Evolutionary conservation across 2,113 vertebrate species (phyloP).

Genomic region (Hippocampus barbouri): DNA sequence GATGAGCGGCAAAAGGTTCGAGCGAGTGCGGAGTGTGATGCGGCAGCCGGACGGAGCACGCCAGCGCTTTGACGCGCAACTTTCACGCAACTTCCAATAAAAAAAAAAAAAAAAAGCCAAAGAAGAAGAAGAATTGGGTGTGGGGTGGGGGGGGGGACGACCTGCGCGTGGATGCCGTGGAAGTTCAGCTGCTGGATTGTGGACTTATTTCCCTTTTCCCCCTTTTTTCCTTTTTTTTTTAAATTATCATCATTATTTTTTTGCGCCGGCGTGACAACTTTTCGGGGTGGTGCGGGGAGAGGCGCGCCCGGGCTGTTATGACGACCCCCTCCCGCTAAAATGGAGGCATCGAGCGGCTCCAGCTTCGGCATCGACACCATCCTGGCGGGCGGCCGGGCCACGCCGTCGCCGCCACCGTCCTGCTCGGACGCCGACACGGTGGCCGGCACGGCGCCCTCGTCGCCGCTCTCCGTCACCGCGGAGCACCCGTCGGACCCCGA

Average conservation of each 20-base stretch:
- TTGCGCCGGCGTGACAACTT: background rate
- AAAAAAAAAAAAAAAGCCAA: background rate
- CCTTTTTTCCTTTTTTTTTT: background rate
- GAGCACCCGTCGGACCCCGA: conserved; percentile 78
- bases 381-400: conserved; percentile 84
- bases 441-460: conserved; percentile 88
- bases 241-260: conserved; percentile 6
- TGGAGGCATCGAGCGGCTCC: conserved; percentile 93
- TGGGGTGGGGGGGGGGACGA: background rate
- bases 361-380: conserved; percentile 99
- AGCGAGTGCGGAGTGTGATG: conserved; percentile 79
- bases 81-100: background rate
- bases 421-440: conserved; percentile 96
- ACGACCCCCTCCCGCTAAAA: conserved; percentile 76
- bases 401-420: conserved; percentile 76
- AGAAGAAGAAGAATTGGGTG: background rate
- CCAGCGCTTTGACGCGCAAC: background rate
- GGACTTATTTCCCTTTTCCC: background rate
- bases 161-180: background rate
- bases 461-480: conserved; percentile 93
- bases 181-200: background rate
- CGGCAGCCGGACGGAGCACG: conserved; percentile 18
- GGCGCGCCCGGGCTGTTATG: conserved; percentile 66
- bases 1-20: conserved; percentile 81
- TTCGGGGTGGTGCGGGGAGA: conserved; percentile 20